phyloP scores from a whole-genome alignment of 2,797 vertebrate genomes.

The Catharus ustulatus region DNA sequence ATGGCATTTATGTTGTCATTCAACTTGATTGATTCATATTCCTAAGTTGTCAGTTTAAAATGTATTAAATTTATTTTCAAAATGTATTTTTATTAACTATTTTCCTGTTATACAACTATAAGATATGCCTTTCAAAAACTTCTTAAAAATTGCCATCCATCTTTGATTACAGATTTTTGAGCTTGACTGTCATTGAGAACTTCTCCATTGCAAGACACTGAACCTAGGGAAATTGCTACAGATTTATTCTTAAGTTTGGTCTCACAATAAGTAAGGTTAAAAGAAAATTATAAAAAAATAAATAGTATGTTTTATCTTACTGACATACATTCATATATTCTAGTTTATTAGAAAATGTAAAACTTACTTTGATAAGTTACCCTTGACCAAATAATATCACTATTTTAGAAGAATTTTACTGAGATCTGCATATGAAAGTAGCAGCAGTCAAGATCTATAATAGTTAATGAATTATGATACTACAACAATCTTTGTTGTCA shows the following conservation, averaged over 20 bases:
- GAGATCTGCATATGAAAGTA: background rate
- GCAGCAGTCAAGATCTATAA: background rate
- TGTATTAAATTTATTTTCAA: conserved; percentile 41
- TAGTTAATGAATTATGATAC: background rate
- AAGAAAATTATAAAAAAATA: background rate
- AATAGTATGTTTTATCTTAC: background rate
- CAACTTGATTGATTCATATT: conserved; percentile 60
- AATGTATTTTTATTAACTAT: conserved; percentile 57
- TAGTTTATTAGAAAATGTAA: background rate
- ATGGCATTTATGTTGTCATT: conserved; percentile 68
- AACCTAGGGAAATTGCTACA: background rate
- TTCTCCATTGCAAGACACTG: background rate
- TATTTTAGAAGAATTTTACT: background rate
- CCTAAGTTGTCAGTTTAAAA: conserved; percentile 55
- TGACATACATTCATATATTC: background rate
- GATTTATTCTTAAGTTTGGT: background rate
- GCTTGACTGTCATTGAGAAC: background rate
- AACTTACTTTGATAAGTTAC: background rate
- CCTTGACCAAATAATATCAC: background rate
- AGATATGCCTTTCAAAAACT: background rate
- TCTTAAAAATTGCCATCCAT: background rate
- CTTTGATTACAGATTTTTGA: background rate
- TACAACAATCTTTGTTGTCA: background rate
- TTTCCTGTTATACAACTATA: conserved; percentile 26
- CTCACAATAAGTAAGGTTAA: background rate